Conservation (phyloP, 2,113 vertebrate species). For the Embiotoca jacksoni region DNA sequence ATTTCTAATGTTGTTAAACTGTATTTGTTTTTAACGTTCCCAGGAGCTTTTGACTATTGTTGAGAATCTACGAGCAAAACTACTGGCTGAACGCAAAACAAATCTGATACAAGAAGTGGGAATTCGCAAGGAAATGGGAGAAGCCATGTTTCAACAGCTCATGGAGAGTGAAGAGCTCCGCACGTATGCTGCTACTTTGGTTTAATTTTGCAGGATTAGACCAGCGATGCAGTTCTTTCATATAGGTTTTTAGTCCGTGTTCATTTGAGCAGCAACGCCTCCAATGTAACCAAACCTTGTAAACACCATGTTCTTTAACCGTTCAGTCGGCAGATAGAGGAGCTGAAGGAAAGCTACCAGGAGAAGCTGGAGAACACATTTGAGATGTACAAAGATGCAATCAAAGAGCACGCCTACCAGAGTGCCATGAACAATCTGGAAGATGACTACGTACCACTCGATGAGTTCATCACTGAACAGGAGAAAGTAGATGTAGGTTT, state of each 20-base stretch:
- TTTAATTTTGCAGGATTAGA: not conserved
- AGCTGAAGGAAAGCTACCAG: conserved; percentile 89
- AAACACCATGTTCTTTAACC: not conserved
- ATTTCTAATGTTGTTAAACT: not conserved
- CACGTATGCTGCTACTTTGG: conserved; percentile 68
- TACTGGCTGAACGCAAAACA: conserved; percentile 84
- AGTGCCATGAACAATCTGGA: conserved; percentile 89
- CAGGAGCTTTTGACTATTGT: conserved; percentile 85
- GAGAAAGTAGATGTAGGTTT: conserved; percentile 86
- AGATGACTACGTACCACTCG: conserved; percentile 88
- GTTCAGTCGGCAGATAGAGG: conserved; percentile 87
- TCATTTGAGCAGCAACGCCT: not conserved
- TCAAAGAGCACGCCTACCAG: conserved; percentile 91
- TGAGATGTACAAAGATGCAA: conserved; percentile 92
- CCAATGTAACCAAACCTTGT: not conserved
- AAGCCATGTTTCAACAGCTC: conserved; percentile 89
- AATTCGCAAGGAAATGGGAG: conserved; percentile 93
- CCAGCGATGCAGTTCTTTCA: not conserved
- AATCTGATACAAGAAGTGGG: conserved; percentile 90
- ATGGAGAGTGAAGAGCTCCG: conserved; percentile 88
- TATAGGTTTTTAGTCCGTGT: too few species aligned
- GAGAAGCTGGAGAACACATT: conserved; percentile 92
- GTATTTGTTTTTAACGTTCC: not conserved
- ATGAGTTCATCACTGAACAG: conserved; percentile 88
- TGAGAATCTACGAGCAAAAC: conserved; percentile 84